Conservation (phyloP, 1,140 invertebrate genomes). For the Charaxes varanes region DNA sequence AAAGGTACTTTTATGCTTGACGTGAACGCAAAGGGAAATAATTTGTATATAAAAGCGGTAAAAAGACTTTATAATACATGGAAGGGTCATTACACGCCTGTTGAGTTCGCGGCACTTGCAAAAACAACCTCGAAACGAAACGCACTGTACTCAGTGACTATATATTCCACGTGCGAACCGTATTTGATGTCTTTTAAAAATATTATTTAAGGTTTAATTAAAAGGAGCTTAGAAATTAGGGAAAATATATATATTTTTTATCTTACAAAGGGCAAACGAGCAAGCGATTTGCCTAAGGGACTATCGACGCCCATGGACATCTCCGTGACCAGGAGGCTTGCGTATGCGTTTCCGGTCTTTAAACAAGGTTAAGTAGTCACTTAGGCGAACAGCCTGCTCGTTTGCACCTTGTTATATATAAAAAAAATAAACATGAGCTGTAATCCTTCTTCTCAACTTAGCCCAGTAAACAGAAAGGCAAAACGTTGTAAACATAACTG, state of each 20-base stretch:
- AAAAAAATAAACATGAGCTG: no score
- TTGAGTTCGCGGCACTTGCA: conserved; percentile 55
- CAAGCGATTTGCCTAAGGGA: no score
- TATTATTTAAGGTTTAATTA: conserved; percentile 5
- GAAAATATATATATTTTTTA: conserved; percentile 2
- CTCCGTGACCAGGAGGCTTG: no score
- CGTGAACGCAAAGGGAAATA: conserved; percentile 52
- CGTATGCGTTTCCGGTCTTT: no score
- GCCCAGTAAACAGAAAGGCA: no score
- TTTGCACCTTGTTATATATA: no score
- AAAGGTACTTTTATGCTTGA: conserved; percentile 57
- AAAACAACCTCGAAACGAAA: conserved; percentile 51
- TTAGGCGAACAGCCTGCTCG: no score
- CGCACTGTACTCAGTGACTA: conserved; percentile 26
- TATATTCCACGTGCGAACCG: conserved; percentile 17
- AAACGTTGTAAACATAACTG: no score
- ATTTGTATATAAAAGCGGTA: conserved; percentile 57
- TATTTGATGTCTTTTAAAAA: conserved; percentile 15
- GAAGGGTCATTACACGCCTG: conserved; percentile 61
- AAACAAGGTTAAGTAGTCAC: no score
- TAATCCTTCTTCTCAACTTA: no score
- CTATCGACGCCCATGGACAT: no score
- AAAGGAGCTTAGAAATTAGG: neutral
- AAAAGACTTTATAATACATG: conserved; percentile 66
- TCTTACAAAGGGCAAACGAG: no score